Base-by-base conservation (phyloP, 2,797 vertebrate genomes). In the Ambastaia sidthimunki region DNA sequence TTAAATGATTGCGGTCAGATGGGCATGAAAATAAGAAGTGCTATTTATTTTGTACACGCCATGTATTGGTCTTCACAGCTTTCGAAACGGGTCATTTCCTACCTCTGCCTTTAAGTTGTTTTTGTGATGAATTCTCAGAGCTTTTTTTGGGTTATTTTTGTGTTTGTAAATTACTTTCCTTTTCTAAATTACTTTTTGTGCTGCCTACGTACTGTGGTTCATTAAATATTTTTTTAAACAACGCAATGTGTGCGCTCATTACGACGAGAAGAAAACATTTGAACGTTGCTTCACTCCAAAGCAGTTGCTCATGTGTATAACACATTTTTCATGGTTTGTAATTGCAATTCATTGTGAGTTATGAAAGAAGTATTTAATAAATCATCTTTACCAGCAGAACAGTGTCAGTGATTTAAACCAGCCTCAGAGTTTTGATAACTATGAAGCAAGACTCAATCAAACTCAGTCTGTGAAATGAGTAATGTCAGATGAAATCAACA, bases 331-430 rank as follows among this genome's bases (percentile, higher is more conserved):
- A 83, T 78, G 77, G 76, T 80, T 81, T 80, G 89, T 92, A 91
- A 91, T 85, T 91, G 86, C 89, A 86, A 89, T 92, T 87, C 90
- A 89, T 87, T 89, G 90, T 87, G 89, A 87, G 48, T 31, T 19
- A 19, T 37, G 52, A 71, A 70, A 78, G 88, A 89, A 90, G 91
- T 91, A 92, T 93, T 93, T 91, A 93, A 93, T 93, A 93, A 93
- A 93, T 89, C 55, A 48, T 67, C 54, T 67, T 73, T 80, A 28
- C 34, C 63, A 71, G 47, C 57, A 71, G 1, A 10, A 41, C 15
- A 13, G 28, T 71, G 68, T 71, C 57, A 25, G 68, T 52, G 15
- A 37, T 70, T 63, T 41, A 28, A 52, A 55, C 47, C 41, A 7
- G 7, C 21, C 21, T 76, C 37, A 1, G 65, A 60, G 55, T 48